A percentile compares a stretch with the other conserved stretches of the same genome.
Evolutionary conservation across 2,888 invertebrate genomes (phyloP).

Genomic region (Mythimna pallens): DNA sequence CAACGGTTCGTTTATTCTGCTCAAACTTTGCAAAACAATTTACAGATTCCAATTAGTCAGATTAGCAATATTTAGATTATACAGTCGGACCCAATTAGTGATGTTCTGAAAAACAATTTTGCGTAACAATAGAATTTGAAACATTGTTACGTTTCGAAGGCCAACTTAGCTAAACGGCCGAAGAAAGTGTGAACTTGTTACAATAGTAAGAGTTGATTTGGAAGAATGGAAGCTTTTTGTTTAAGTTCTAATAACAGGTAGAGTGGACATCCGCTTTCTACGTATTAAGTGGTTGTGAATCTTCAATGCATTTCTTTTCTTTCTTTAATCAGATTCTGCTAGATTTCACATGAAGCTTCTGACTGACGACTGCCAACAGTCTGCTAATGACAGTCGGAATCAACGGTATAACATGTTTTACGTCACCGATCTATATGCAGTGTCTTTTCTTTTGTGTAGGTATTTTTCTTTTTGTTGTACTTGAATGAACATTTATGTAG

Average conservation of each 20-base stretch:
- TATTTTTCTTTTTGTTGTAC: too few relatives aligned
- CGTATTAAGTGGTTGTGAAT: constrained; percentile 17
- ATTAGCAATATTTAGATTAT: constrained; percentile 46
- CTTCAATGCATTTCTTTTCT: neutral
- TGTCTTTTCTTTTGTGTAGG: too few relatives aligned
- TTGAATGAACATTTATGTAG: too few relatives aligned
- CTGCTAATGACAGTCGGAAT: too few relatives aligned
- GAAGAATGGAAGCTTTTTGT: constrained; percentile 32
- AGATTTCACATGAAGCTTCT: too few relatives aligned
- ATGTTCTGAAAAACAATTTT: constrained; percentile 37
- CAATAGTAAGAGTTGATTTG: constrained; percentile 31
- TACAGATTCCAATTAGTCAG: constrained; percentile 28
- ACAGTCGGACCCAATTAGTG: constrained; percentile 41
- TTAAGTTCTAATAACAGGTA: constrained; percentile 21
- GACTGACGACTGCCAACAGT: too few relatives aligned
- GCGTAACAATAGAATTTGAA: constrained; percentile 34
- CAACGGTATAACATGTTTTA: too few relatives aligned
- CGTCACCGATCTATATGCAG: too few relatives aligned
- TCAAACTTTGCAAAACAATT: constrained; percentile 24
- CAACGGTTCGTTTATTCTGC: neutral
- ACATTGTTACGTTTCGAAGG: constrained; percentile 28
- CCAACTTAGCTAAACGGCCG: constrained; percentile 3
- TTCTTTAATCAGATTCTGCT: too few relatives aligned
- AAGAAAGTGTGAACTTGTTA: constrained; percentile 36
- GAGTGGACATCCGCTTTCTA: too few relatives aligned